Conservation (phyloP, 2,113 vertebrate species). For the Tachycineta bicolor region DNA sequence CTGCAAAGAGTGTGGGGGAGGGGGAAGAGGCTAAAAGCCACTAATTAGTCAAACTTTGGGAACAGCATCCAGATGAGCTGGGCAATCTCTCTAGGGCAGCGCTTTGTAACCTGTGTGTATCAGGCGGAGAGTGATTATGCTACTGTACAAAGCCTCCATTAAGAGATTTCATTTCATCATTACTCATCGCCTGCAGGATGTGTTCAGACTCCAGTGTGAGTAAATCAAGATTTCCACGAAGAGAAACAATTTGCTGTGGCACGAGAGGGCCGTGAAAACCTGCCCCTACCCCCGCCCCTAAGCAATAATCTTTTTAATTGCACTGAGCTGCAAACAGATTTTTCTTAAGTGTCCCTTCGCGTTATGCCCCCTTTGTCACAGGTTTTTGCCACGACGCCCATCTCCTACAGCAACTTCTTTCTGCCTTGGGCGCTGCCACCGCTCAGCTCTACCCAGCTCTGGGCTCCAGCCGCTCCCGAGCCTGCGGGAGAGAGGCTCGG, state of each 20-base stretch:
- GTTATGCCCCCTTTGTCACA: background rate
- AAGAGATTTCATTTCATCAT: background rate
- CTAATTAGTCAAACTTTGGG: slow-evolving; percentile 46
- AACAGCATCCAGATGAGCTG: background rate
- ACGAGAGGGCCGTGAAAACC: background rate
- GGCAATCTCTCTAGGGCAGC: background rate
- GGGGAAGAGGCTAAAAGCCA: background rate
- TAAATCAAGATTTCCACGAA: background rate
- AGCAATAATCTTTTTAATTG: background rate
- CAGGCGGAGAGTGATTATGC: background rate
- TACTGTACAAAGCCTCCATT: background rate
- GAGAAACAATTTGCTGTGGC: background rate
- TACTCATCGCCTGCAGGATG: background rate
- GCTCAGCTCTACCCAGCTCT: too few relatives aligned
- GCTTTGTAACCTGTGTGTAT: background rate
- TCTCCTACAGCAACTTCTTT: background rate
- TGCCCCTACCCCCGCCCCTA: background rate
- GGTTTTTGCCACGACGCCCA: background rate
- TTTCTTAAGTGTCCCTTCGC: background rate
- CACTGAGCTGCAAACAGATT: background rate
- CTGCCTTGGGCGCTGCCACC: background rate
- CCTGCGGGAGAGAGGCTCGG: background rate
- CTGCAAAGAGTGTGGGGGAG: background rate
- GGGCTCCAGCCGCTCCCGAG: background rate
- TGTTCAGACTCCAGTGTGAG: background rate